Evolutionary conservation across 1,140 invertebrate genomes (phyloP).

Genomic region (Agrypnia vestita): DNA sequence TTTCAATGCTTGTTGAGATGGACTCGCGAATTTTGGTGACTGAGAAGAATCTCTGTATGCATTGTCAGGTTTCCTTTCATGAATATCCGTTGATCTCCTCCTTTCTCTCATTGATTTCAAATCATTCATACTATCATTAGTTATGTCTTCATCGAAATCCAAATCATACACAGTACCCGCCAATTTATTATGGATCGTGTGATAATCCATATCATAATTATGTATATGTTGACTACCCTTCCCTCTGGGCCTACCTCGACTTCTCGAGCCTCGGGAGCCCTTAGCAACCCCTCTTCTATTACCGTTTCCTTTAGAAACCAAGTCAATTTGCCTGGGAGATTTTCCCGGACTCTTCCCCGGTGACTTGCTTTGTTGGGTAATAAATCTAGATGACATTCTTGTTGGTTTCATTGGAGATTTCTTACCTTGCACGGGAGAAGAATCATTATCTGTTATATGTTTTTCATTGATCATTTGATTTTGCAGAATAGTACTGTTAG

Average conservation of each 20-base stretch:
- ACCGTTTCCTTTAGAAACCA: conserved; percentile 59
- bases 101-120: conserved; percentile 86
- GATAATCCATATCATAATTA: conserved; percentile 62
- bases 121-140: conserved; percentile 84
- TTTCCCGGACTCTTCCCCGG: conserved; percentile 84
- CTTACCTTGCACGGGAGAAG: conserved; percentile 70
- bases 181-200: conserved; percentile 82
- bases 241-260: conserved; percentile 81
- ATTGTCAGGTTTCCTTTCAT: conserved; percentile 77
- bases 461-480: conserved; percentile 66
- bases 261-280: conserved; percentile 73
- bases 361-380: conserved; percentile 76
- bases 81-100: conserved; percentile 83
- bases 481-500: conserved; percentile 55
- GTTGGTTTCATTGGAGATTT: conserved; percentile 79
- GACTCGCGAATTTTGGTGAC: conserved; percentile 74
- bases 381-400: conserved; percentile 76
- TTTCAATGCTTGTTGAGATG: conserved; percentile 65
- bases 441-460: conserved; percentile 58
- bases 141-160: conserved; percentile 88
- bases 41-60: conserved; percentile 74
- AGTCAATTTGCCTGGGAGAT: conserved; percentile 78
- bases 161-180: conserved; percentile 91
- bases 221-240: conserved; percentile 72
- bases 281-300: conserved; percentile 73